A percentile compares a stretch with the other conserved stretches of the same genome.
These are phyloP conservation scores for Esox lucius DNA, from an alignment of 2,797 vertebrate genomes.

Conservation along the genomic window DNA sequence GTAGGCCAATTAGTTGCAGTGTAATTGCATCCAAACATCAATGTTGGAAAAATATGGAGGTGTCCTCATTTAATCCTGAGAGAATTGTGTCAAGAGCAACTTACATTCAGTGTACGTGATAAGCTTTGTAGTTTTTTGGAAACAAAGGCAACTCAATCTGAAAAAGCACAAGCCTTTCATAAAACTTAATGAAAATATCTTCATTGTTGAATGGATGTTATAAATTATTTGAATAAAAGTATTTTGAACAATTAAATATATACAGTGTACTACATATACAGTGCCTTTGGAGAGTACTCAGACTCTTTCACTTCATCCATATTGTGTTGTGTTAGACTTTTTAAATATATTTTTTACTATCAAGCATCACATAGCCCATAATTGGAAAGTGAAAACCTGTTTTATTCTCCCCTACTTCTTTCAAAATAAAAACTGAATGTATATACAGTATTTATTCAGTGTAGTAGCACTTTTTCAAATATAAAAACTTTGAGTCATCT, in stretches of 20 bases:
- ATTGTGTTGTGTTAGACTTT: too few species aligned
- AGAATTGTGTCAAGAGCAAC: background rate
- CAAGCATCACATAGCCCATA: too few species aligned
- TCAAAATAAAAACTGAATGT: too few species aligned
- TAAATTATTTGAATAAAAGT: background rate
- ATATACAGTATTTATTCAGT: too few species aligned
- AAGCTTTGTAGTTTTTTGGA: background rate
- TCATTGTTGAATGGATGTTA: background rate
- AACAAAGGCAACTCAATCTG: background rate
- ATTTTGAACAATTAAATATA: background rate
- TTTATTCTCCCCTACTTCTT: too few species aligned
- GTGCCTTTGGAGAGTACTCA: too few species aligned
- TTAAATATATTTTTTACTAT: too few species aligned
- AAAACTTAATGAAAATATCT: background rate
- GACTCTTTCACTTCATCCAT: too few species aligned
- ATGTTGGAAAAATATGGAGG: background rate
- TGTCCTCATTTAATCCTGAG: slow-evolving; percentile 5
- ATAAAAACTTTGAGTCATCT: too few species aligned
- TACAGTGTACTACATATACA: too few species aligned
- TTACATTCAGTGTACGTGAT: background rate
- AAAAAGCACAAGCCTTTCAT: background rate
- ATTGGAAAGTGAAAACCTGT: too few species aligned
- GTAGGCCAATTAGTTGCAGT: slow-evolving; percentile 7
- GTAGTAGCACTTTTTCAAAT: too few species aligned
- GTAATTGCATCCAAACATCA: slow-evolving; percentile 2